Evolutionary conservation across 2,113 vertebrate genomes (phyloP), one percentile per base, ranked within the genome.

Genomic region (Leucoraja erinaceus): DNA sequence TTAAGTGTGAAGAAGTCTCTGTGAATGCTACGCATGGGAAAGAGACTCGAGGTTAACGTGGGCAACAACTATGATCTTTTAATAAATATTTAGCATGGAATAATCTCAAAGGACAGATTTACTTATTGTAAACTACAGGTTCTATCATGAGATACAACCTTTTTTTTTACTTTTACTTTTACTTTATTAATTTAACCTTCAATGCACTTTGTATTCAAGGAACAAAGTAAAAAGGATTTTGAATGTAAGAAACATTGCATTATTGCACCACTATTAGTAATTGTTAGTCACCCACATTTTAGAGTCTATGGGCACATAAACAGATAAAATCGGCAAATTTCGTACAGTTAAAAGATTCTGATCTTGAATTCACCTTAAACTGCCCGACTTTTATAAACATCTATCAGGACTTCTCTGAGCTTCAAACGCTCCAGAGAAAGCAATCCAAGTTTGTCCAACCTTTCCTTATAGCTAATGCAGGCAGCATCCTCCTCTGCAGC

Each of bases 1-100:
- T 66, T 88, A 59, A 88, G 83, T 88, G 83, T 66, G 83, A 88
- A n/a, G 59, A 88, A 66, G 83, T 66, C 81, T 88, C 59, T 61
- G 54, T 20, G 59, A 88, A 8, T 14, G 8, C 9, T 63, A 28
- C n/a, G 31, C 28, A 88, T 25, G 5, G 83, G 59, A 66, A 88
- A 31, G 83, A 88, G 59, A 63, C 28, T 88, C 28, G 83, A 88
- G 56, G 59, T 88, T 31, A 63, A 88, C 38, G 59, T 88, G 28
- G 28, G 28, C 59, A 88, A 88, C 83, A 88, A 86, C 83, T 63
- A 5, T 33, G 59, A 63, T 33, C 83, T 88, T 88, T 88, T 7
- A 88, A 88, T 63, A 63, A 33, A 4, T 6, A 66, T 63, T 31
- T 63, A 63, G 63, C 63, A 88, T n/a, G 31, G 28, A 31, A 31